Base-by-base conservation (phyloP, 2,888 invertebrate species). In the Torymus tubicola region DNA sequence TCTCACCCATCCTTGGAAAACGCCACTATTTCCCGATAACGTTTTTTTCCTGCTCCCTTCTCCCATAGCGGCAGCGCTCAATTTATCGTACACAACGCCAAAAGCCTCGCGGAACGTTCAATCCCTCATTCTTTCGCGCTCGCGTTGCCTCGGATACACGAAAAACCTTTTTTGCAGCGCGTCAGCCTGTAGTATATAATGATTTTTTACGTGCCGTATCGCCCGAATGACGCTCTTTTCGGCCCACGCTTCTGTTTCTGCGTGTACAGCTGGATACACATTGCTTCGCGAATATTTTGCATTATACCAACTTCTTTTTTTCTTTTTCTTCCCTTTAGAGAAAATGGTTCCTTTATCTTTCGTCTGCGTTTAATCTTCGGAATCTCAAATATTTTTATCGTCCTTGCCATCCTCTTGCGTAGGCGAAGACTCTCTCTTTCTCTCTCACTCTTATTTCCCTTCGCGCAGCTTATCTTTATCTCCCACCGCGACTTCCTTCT, bases 151-250 rank as follows among this genome's bases (percentile, higher is more conserved):
- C 14, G 42, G 61, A 18, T 61, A 68, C 75, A 76, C 67, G 68
- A 76, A 76, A 68, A 68, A 76, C 68, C 60, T 76, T 76, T 76
- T 68, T 76, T 68, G 53, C 61, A 60, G 67, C 65, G n/a, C 42
- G 42, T 8, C 42, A 42, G 42, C 4, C 21, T 42, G 50, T 50
- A 21, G 68, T 76, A 55, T 42, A 67, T 50, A 67, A 75, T 60
- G 67, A 75, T 74, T 67, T 67, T 67, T 67, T 75, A 75, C 67
- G 74, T 73, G 57, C 67, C 60, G 24, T 13, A 42, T 42, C 72
- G 16, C 5, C 31, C n/a, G 55, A 63, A 53, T 63, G 42, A 31
- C 42, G 73, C 24, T 64, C 53, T 31, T 55, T 11, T 14, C 53
- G 18, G 21, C 53, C 31, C 53, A 42, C 42, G 42, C 42, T 8